phyloP scores from a whole-genome alignment of 53 echinoderm and acorn worm genomes.

The Antedon mediterranea region DNA sequence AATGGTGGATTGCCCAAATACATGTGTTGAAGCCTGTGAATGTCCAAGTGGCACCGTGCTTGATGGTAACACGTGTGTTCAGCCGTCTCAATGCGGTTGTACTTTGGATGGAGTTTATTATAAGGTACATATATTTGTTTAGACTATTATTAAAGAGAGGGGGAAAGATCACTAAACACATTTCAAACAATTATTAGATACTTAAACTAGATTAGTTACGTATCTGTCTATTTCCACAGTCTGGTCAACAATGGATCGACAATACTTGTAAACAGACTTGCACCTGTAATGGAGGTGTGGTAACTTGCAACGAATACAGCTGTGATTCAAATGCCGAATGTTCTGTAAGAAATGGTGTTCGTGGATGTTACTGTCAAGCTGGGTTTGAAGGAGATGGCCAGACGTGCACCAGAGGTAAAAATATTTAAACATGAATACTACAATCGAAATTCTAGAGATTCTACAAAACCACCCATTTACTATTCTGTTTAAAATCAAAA shows the following conservation, averaged over 20 bases:
- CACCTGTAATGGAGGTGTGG: constrained; percentile 16
- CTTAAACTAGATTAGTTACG: background rate
- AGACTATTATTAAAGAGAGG: too few species aligned
- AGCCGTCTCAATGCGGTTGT: too few species aligned
- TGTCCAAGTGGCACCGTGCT: too few species aligned
- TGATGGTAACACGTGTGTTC: too few species aligned
- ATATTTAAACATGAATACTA: background rate
- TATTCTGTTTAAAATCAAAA: too few species aligned
- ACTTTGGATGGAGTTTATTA: too few species aligned
- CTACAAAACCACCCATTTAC: too few species aligned
- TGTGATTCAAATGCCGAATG: constrained; percentile 42
- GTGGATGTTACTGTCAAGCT: constrained; percentile 50
- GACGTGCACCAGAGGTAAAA: constrained; percentile 31
- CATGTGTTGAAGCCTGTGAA: constrained; percentile 46
- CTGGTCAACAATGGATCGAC: constrained; percentile 17
- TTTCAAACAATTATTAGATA: too few species aligned
- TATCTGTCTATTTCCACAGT: constrained; percentile 14
- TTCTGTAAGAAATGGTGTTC: constrained; percentile 27
- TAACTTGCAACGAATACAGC: constrained; percentile 6
- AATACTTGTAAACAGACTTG: constrained; percentile 34
- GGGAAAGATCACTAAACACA: too few species aligned
- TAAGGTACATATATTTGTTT: too few species aligned
- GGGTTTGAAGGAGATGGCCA: constrained; percentile 30
- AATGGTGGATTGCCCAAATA: background rate
- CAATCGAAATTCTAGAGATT: background rate